Percentiles rank a stretch among this genome's conserved stretches.
Conservation (phyloP, 2,888 invertebrate genomes). For the Leucozona laternaria region DNA sequence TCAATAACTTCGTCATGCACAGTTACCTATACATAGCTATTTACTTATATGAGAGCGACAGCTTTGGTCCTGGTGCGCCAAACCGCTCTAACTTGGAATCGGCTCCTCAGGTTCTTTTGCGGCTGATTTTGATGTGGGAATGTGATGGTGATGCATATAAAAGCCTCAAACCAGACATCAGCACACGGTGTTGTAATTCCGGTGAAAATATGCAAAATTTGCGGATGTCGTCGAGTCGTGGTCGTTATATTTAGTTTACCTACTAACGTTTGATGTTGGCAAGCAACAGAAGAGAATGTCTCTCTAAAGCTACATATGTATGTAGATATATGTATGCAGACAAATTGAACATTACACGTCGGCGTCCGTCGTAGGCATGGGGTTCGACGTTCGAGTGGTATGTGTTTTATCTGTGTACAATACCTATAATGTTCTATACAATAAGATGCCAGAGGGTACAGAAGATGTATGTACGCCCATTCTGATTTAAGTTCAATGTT, state of each 20-base stretch:
- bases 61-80: too few relatives aligned
- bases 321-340: too few relatives aligned
- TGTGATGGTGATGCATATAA: slow-evolving; percentile 45
- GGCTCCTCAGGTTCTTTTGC: slow-evolving; percentile 60
- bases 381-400: slow-evolving; percentile 14
- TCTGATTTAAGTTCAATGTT: slow-evolving; percentile 21
- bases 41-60: too few relatives aligned
- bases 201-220: slow-evolving; percentile 53
- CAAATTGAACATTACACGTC: slow-evolving; percentile 23
- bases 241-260: slow-evolving; percentile 34
- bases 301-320: too few relatives aligned
- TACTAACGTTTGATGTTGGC: slow-evolving; percentile 11
- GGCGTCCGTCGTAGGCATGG: neutral
- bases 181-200: slow-evolving; percentile 32
- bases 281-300: neutral
- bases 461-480: neutral
- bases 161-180: slow-evolving; percentile 40
- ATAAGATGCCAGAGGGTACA: slow-evolving; percentile 2
- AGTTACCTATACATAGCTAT: too few relatives aligned
- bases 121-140: slow-evolving; percentile 32
- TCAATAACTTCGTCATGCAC: slow-evolving; percentile 32
- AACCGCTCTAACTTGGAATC: slow-evolving; percentile 51
- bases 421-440: neutral
- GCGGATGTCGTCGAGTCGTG: slow-evolving; percentile 21
- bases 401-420: neutral